These are phyloP conservation scores for Cephus nigrinus DNA, from an alignment of 2,888 invertebrate species.

Conservation along the genomic window DNA sequence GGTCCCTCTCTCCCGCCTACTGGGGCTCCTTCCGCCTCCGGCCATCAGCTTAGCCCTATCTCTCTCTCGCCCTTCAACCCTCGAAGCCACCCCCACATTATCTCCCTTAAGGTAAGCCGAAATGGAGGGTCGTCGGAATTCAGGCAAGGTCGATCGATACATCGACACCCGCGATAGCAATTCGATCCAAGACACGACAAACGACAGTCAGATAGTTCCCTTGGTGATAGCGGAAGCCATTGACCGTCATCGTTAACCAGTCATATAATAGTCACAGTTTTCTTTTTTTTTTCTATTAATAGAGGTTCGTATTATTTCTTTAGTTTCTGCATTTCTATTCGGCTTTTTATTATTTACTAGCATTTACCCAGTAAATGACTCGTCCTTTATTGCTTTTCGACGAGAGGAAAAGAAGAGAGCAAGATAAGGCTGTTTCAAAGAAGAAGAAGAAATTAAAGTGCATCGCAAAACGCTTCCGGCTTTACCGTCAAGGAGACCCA, in stretches of 20 bases:
- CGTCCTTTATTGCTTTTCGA: background rate
- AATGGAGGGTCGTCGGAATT: background rate
- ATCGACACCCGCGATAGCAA: background rate
- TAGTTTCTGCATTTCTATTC: background rate
- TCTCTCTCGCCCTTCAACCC: background rate
- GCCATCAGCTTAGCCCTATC: background rate
- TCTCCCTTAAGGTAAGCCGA: constrained; percentile 1
- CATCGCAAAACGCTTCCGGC: constrained; percentile 3
- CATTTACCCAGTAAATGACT: background rate
- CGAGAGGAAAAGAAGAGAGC: background rate
- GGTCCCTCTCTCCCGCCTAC: background rate
- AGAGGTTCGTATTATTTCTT: background rate
- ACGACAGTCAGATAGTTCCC: background rate
- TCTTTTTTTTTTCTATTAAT: background rate
- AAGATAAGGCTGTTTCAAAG: background rate
- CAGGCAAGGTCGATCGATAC: background rate
- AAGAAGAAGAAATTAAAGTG: background rate
- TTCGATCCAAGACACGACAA: background rate
- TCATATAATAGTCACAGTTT: background rate
- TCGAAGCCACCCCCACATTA: background rate
- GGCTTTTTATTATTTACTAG: background rate
- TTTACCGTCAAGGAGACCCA: background rate
- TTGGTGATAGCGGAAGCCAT: background rate
- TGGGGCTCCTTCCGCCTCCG: background rate
- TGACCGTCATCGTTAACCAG: background rate